phyloP scores from a whole-genome alignment of 2,888 invertebrate genomes.

The Eueremaeus valkanovi region DNA sequence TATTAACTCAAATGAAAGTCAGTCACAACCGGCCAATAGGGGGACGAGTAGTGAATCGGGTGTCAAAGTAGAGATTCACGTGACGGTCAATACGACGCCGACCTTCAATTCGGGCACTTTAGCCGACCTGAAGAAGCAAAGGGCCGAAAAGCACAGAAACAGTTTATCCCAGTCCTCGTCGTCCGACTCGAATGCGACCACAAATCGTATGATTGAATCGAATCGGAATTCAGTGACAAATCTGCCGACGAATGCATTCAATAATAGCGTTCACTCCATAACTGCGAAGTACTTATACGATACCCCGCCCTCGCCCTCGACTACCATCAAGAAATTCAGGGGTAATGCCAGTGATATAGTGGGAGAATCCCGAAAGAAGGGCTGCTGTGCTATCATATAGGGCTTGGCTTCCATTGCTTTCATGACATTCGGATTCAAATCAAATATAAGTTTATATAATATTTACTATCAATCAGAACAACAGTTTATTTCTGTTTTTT shows the following conservation, averaged over 20 bases:
- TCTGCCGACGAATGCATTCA: slow-evolving; percentile 11
- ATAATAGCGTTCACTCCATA: slow-evolving; percentile 28
- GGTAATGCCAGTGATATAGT: slow-evolving; percentile 47
- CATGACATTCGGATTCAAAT: neutral
- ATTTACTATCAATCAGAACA: no score
- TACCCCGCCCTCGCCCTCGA: slow-evolving; percentile 45
- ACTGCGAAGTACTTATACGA: slow-evolving; percentile 43
- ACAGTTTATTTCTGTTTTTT: neutral
- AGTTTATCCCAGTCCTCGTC: slow-evolving; percentile 41
- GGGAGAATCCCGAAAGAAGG: slow-evolving; percentile 44
- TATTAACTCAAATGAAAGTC: neutral
- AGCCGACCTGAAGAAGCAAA: slow-evolving; percentile 87
- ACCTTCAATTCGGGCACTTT: slow-evolving; percentile 73
- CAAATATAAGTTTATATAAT: no score
- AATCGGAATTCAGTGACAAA: slow-evolving; percentile 28
- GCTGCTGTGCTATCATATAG: slow-evolving; percentile 48
- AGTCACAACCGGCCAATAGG: neutral
- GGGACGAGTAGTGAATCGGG: neutral
- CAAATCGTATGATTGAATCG: slow-evolving; percentile 18
- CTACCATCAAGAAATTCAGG: slow-evolving; percentile 44
- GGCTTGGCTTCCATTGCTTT: neutral
- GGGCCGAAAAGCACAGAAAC: slow-evolving; percentile 53
- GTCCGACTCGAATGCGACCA: slow-evolving; percentile 17
- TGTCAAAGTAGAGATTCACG: slow-evolving; percentile 49
- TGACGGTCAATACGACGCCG: slow-evolving; percentile 56